phyloP scores from a whole-genome alignment of 2,888 invertebrate species.

The Megalurothrips usitatus region DNA sequence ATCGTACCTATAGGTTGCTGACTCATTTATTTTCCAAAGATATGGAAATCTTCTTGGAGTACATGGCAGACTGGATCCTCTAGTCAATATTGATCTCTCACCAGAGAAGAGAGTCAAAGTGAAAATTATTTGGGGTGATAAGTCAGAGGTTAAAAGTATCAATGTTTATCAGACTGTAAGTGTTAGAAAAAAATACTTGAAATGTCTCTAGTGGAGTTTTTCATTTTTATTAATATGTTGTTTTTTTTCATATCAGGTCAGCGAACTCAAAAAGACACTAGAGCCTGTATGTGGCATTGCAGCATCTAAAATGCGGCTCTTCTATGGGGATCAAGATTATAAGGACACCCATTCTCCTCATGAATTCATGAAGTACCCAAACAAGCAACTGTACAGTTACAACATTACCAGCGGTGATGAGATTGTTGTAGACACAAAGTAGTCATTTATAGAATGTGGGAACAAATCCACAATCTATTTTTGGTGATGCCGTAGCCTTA shows the following conservation, averaged over 20 bases:
- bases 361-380: constrained; percentile 84
- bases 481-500: background rate
- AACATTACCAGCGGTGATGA: constrained; percentile 86
- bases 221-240: background rate
- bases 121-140: constrained; percentile 67
- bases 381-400: constrained; percentile 85
- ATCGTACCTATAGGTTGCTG: no score
- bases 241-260: constrained; percentile 48
- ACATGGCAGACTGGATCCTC: constrained; percentile 85
- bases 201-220: background rate
- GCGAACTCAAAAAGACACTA: constrained; percentile 73
- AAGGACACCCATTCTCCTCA: constrained; percentile 59
- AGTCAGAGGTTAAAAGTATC: constrained; percentile 54
- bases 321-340: constrained; percentile 72
- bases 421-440: constrained; percentile 80
- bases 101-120: constrained; percentile 84
- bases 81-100: constrained; percentile 81
- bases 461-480: background rate
- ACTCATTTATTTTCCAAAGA: constrained; percentile 49
- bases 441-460: constrained; percentile 29
- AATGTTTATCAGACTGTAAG: constrained; percentile 60
- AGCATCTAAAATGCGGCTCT: constrained; percentile 79
- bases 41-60: constrained; percentile 75
- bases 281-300: constrained; percentile 78
- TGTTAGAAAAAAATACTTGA: background rate